These are phyloP conservation scores for Gyps fulvus DNA, from an alignment of 2,113 vertebrate species.

Conservation along the genomic window DNA sequence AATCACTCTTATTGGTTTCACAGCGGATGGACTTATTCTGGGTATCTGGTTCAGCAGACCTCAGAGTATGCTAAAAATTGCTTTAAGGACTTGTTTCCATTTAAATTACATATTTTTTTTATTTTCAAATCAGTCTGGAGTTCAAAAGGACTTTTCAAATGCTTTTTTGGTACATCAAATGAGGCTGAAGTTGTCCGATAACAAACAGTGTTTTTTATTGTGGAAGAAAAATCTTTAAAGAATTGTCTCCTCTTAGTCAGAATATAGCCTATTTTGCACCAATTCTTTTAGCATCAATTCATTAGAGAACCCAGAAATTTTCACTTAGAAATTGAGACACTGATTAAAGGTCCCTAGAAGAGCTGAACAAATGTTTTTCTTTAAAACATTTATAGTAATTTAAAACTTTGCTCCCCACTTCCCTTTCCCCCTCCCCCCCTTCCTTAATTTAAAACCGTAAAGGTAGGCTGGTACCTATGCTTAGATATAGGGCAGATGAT, in stretches of 20 bases:
- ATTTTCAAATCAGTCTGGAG: background rate
- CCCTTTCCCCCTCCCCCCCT: accelerated
- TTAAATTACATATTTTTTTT: background rate
- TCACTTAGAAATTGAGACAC: background rate
- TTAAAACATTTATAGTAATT: background rate
- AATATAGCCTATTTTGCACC: background rate
- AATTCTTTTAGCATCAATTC: background rate
- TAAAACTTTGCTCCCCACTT: background rate
- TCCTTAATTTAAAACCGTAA: background rate
- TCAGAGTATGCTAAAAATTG: background rate
- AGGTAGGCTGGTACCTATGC: background rate
- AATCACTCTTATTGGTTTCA: background rate
- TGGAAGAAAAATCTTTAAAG: background rate
- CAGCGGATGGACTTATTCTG: background rate
- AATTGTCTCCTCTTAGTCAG: background rate
- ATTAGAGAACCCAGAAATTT: background rate
- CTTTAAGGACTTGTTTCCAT: background rate
- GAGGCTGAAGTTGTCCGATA: background rate
- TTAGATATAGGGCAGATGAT: background rate
- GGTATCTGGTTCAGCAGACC: background rate
- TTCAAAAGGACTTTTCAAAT: background rate
- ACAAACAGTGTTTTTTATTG: background rate
- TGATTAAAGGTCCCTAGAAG: background rate
- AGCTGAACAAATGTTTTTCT: background rate
- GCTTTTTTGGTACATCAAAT: background rate